Base-by-base conservation (phyloP, 2,888 invertebrate species). In the Ectropis crepuscularia region DNA sequence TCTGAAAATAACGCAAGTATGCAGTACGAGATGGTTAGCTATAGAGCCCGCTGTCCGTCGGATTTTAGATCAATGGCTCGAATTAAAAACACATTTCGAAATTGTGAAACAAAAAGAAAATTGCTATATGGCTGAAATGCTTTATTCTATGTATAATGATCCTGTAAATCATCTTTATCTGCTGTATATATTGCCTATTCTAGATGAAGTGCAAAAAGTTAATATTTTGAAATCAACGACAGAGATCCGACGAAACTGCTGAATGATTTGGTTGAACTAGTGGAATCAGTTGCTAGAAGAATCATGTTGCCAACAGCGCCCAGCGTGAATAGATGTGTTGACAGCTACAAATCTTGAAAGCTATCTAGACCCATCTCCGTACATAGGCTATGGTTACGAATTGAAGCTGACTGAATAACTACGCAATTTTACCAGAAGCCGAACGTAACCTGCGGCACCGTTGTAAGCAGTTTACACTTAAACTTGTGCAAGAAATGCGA, bases 151-250 rank as follows among this genome's bases (percentile, higher is more conserved):
- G n/a, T n/a, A n/a, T n/a, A n/a, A n/a, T n/a, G n/a, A n/a, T n/a
- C n/a, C n/a, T n/a, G n/a, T n/a, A n/a, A n/a, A n/a, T n/a, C n/a
- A n/a, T n/a, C n/a, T n/a, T n/a, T n/a, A n/a, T n/a, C n/a, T n/a
- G n/a, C n/a, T n/a, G n/a, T n/a, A n/a, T n/a, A n/a, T n/a, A n/a
- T n/a, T n/a, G n/a, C 61, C 53, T 12, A 65, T 61, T 45, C 51
- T 61, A 36, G n/a, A n/a, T n/a, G n/a, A n/a, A n/a, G 65, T 61
- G 37, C 57, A 57, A 63, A 49, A 48, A 37, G 63, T 63, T 12
- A 63, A 57, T 16, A 47, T 42, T 53, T 63, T 58, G 57, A 63
- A 58, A 63, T 53, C 50, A 63, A 57, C 42, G 53, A 63, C 57
- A 41, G 48, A 48, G 61, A 61, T 37, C 61, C 48, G 42, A 61